Conservation (phyloP, 2,888 invertebrate species). For the Parochlus steinenii region DNA sequence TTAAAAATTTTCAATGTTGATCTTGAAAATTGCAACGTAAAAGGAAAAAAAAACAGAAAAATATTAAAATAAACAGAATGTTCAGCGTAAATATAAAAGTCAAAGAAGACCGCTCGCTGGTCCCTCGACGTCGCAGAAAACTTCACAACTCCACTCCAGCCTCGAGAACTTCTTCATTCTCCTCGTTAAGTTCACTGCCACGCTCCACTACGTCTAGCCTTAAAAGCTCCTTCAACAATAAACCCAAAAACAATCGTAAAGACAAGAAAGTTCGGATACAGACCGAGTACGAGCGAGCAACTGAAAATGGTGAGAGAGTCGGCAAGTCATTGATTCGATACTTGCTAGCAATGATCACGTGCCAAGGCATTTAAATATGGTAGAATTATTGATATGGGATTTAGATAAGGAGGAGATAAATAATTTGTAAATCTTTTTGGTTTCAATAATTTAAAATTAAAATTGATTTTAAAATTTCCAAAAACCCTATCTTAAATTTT, state of each 20-base stretch:
- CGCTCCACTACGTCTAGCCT: constrained; percentile 1
- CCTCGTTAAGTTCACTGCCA: constrained; percentile 10
- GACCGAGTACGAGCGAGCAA: constrained; percentile 18
- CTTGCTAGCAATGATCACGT: too few relatives aligned
- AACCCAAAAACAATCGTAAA: constrained; percentile 26
- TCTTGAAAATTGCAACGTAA: constrained; percentile 6
- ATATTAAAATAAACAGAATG: constrained; percentile 19
- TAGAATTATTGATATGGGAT: too few relatives aligned
- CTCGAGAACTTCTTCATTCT: constrained; percentile 7
- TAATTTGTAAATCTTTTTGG: too few relatives aligned
- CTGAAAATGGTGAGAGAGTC: too few relatives aligned
- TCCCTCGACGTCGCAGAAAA: constrained; percentile 17
- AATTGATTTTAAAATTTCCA: too few relatives aligned
- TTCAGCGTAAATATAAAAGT: constrained; percentile 32
- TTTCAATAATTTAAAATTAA: too few relatives aligned
- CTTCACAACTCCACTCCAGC: constrained; percentile 6
- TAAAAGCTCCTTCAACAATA: constrained; percentile 17
- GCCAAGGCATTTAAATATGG: too few relatives aligned
- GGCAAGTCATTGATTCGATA: too few relatives aligned
- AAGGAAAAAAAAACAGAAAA: constrained; percentile 6
- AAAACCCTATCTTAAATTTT: too few relatives aligned
- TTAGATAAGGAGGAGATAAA: too few relatives aligned
- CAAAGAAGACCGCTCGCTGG: constrained; percentile 27
- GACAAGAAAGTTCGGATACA: constrained; percentile 30
- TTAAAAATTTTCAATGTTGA: too few relatives aligned